These are phyloP conservation scores for Herminia tarsipennalis DNA, from an alignment of 2,888 invertebrate species.

Conservation along the genomic window DNA sequence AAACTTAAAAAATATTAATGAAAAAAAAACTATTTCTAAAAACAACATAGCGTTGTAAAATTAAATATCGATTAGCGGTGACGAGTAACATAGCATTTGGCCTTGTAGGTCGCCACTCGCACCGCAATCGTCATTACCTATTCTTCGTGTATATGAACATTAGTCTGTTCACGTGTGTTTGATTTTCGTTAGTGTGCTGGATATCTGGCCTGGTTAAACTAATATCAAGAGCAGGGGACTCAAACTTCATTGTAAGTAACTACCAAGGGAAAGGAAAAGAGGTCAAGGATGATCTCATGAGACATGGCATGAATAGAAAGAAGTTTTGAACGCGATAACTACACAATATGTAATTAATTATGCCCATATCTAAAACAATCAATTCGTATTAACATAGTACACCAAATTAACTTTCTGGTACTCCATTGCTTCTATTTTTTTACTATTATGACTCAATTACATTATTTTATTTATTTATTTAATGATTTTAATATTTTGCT, in stretches of 20 bases:
- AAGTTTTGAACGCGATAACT: conserved; percentile 12
- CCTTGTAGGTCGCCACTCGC: conserved; percentile 29
- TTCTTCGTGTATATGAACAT: conserved; percentile 10
- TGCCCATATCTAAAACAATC: conserved; percentile 23
- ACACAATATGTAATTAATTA: conserved; percentile 18
- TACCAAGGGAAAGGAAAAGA: not conserved
- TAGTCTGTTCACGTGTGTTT: not conserved
- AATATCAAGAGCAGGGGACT: conserved; percentile 42
- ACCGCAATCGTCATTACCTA: conserved; percentile 31
- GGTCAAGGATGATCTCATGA: conserved; percentile 6
- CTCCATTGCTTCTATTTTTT: not conserved
- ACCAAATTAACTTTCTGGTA: not conserved
- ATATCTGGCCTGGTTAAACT: conserved; percentile 14
- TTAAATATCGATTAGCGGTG: conserved; percentile 22
- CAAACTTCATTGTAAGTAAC: not conserved
- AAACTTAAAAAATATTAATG: conserved; percentile 15
- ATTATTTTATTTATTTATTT: not conserved
- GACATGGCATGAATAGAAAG: conserved; percentile 8
- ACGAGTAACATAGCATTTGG: conserved; percentile 18
- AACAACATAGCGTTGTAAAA: conserved; percentile 18
- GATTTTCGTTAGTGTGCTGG: conserved; percentile 13
- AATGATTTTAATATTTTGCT: not conserved
- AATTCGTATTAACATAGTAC: conserved; percentile 4
- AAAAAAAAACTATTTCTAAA: conserved; percentile 23
- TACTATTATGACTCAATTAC: not conserved